These are phyloP conservation scores for Felis chaus DNA, from an alignment of 2,113 vertebrate genomes.

Conservation along the genomic window DNA sequence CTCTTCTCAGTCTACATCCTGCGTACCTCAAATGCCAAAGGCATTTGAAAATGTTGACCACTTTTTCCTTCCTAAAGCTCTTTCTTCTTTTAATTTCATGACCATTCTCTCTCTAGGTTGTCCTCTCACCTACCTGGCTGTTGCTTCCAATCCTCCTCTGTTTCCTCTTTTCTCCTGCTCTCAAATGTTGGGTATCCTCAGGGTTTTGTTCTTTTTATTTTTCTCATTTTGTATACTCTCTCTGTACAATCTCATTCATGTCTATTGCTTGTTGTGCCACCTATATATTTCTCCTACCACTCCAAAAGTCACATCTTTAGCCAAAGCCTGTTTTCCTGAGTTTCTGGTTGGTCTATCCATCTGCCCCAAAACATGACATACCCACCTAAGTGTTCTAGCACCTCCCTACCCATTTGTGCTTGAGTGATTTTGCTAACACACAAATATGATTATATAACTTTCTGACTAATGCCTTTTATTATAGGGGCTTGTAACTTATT, in stretches of 20 bases:
- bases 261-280: neutral
- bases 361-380: neutral
- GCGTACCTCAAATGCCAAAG: neutral
- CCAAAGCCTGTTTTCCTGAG: neutral
- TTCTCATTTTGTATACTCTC: neutral
- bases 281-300: neutral
- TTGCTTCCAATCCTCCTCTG: slow-evolving; percentile 23
- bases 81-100: neutral
- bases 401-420: neutral
- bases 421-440: neutral
- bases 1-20: neutral
- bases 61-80: neutral
- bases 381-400: neutral
- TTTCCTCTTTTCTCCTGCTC: neutral
- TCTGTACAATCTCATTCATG: neutral
- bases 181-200: neutral
- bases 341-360: neutral
- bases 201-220: slow-evolving; percentile 19
- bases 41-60: neutral
- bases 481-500: neutral
- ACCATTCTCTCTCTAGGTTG: neutral
- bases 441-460: neutral
- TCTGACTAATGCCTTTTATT: neutral
- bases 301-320: neutral
- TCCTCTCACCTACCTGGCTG: neutral